Evolutionary conservation across 2,888 invertebrate genomes (phyloP), one percentile per base, ranked within the genome.

Genomic region (Meiosimyza platycephala): DNA sequence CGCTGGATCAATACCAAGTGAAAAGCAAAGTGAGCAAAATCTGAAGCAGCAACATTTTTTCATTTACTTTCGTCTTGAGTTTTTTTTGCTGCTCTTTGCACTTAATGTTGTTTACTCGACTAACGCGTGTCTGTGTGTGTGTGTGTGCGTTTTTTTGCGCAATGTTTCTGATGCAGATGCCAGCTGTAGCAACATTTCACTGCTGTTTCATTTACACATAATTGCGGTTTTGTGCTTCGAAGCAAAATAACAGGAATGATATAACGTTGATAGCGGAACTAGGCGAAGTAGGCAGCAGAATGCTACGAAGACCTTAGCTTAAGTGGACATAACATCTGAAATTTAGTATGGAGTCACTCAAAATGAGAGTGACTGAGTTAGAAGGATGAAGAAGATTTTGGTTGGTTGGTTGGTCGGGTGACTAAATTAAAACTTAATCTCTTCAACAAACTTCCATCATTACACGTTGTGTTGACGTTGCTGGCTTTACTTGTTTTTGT

Each of bases 351-450:
- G 9, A 40, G 40, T 40, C 9, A 40, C 40, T 40, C 40, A 40
- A 40, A 40, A 40, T 9, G 9, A 40, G 40, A 40, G 9, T 40
- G 40, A 28, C 1, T 40, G 40, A 9, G 9, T 9, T 6, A 6
- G 40, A 40, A 40, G 40, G 40, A 40, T 40, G 40, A 40, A 40
- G 40, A 40, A 9, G 9, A 9, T 40, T n/a, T n/a, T n/a, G n/a
- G n/a, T n/a, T n/a, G n/a, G 40, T 40, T 40, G 40, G 40, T 40
- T 40, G 40, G 40, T 11, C 12, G 64, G 48, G 40, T 63, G 40
- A 47, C 63, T 63, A 48, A 40, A 64, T 64, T 64, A 64, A 64
- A 64, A 64, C 51, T 48, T 50, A 64, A 64, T 64, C 64, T 48
- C 18, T 22, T 64, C 50, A 51, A 48, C 48, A 64, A 64, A 64